These are phyloP conservation scores for Copidosoma floridanum DNA, from an alignment of 1,140 invertebrate species.

Conservation along the genomic window DNA sequence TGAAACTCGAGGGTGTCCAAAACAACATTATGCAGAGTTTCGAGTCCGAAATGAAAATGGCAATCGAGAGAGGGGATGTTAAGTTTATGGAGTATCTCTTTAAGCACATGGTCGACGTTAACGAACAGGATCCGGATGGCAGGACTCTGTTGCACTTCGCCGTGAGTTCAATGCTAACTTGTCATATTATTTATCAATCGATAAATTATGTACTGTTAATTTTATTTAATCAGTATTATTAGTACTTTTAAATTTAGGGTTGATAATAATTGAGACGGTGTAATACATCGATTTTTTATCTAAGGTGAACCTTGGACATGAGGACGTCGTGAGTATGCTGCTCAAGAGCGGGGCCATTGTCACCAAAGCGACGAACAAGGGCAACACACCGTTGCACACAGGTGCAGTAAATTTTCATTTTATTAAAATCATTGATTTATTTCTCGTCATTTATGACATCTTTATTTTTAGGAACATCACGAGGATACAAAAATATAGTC, in stretches of 20 bases:
- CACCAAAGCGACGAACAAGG: conserved; percentile 44
- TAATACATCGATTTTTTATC: too few species aligned
- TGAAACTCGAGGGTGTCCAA: neutral
- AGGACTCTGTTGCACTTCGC: conserved; percentile 22
- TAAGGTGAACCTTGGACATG: conserved; percentile 2
- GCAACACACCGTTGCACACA: conserved; percentile 70
- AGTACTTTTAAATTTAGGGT: too few species aligned
- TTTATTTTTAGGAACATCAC: too few species aligned
- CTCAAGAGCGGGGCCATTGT: conserved; percentile 53
- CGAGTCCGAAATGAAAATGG: neutral
- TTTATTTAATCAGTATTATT: too few species aligned
- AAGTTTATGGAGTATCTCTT: conserved; percentile 5
- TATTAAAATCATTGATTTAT: too few species aligned
- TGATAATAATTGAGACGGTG: too few species aligned
- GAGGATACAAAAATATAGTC: neutral
- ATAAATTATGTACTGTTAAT: too few species aligned
- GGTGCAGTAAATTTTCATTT: too few species aligned
- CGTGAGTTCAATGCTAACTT: too few species aligned
- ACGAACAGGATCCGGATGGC: conserved; percentile 21
- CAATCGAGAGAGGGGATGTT: neutral
- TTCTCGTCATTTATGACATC: too few species aligned
- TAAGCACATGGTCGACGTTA: conserved; percentile 5
- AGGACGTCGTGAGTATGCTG: conserved; percentile 60
- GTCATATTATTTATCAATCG: too few species aligned
- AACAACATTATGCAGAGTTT: neutral